These are phyloP conservation scores for Odontamblyopus rebecca DNA, from an alignment of 2,797 vertebrate genomes.

Conservation along the genomic window DNA sequence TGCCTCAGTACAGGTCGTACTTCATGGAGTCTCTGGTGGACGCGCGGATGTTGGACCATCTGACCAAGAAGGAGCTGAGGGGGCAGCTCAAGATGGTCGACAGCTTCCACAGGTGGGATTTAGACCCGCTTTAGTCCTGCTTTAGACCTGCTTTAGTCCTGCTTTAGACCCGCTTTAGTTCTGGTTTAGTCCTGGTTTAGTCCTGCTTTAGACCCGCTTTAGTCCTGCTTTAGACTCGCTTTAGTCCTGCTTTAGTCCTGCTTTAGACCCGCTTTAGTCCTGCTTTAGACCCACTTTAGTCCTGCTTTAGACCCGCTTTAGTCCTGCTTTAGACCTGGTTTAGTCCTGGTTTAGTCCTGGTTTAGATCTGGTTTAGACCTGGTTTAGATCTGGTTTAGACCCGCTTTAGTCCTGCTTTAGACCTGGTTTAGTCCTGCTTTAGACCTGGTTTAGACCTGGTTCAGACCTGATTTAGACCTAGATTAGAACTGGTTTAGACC, in stretches of 20 bases:
- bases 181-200: neutral
- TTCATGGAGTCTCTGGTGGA: conserved; percentile 97
- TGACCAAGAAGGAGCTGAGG: conserved; percentile 93
- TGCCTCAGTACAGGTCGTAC: conserved; percentile 92
- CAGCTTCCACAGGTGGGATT: conserved; percentile 89
- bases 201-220: neutral
- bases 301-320: too few species aligned
- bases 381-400: too few species aligned
- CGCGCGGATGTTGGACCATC: conserved; percentile 91
- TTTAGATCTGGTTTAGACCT: too few species aligned
- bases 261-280: neutral
- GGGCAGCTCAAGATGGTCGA: conserved; percentile 96
- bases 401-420: too few species aligned
- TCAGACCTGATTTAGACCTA: too few species aligned
- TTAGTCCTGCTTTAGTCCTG: neutral
- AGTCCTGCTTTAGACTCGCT: neutral
- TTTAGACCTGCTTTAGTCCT: neutral
- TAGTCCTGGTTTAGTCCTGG: too few species aligned
- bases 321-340: too few species aligned
- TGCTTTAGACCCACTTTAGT: too few species aligned
- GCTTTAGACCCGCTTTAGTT: neutral
- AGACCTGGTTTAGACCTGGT: too few species aligned
- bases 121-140: neutral
- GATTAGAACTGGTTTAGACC: too few species aligned
- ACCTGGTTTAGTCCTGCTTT: too few species aligned